Percentiles rank a stretch among this genome's conserved stretches.
phyloP scores from a whole-genome alignment of 1,140 invertebrate species.

The Yoshiicerus persimilis region DNA sequence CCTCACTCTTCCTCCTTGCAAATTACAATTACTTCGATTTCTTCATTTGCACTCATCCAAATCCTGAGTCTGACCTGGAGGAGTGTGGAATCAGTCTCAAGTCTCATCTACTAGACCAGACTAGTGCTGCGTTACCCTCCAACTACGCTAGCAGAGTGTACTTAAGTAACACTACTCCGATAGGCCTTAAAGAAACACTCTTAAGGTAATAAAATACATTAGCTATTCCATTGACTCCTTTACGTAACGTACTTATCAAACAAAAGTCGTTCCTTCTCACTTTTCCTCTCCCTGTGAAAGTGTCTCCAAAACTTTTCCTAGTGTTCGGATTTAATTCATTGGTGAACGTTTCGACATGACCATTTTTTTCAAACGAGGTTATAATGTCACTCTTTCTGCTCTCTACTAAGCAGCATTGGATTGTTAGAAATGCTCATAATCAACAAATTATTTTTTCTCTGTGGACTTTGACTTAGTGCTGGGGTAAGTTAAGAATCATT shows the following conservation, averaged over 20 bases:
- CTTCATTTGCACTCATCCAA: not conserved
- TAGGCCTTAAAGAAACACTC: too few species aligned
- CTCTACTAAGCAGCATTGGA: not conserved
- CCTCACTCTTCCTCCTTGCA: not conserved
- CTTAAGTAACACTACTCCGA: too few species aligned
- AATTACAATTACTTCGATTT: not conserved
- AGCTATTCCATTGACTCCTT: not conserved
- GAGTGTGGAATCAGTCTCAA: not conserved
- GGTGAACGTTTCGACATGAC: constrained; percentile 15
- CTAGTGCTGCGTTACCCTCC: not conserved
- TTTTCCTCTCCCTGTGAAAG: not conserved
- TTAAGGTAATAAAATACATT: not conserved
- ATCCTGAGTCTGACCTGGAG: not conserved
- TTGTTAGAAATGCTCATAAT: not conserved
- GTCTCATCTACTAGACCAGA: not conserved
- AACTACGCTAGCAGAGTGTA: too few species aligned
- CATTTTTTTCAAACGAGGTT: not conserved
- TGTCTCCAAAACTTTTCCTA: constrained; percentile 19
- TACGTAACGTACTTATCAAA: not conserved
- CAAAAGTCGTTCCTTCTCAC: not conserved
- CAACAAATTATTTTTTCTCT: not conserved
- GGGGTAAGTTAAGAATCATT: constrained; percentile 23
- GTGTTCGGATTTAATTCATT: constrained; percentile 6
- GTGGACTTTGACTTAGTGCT: constrained; percentile 1
- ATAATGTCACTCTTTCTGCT: not conserved